These are phyloP conservation scores for Channa argus DNA, from an alignment of 2,113 vertebrate genomes.

Conservation along the genomic window DNA sequence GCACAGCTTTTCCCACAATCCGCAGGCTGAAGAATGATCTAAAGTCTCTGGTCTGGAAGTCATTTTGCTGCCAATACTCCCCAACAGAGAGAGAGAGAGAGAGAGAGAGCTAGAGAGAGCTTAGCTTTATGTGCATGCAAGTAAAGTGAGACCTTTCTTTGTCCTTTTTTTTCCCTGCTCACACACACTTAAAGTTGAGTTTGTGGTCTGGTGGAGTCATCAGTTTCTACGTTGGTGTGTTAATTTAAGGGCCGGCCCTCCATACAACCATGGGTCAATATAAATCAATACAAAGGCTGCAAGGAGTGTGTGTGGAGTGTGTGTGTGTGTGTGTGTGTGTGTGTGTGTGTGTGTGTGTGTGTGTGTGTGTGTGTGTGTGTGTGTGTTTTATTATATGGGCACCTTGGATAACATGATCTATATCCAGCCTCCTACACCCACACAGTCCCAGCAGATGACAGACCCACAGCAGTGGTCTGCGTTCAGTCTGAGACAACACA, in stretches of 20 bases:
- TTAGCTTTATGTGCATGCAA: constrained; percentile 13
- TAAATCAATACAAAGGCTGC: constrained; percentile 69
- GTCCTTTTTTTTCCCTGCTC: constrained; percentile 3
- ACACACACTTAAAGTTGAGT: neutral
- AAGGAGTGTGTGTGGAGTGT: constrained; percentile 9
- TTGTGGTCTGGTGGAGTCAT: constrained; percentile 65
- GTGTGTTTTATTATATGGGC: constrained; percentile 64
- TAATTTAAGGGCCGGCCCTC: constrained; percentile 64
- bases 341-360: constrained; percentile 41
- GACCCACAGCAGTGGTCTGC: constrained; percentile 19
- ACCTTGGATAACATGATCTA: constrained; percentile 57
- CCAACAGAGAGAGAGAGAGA: constrained; percentile 5
- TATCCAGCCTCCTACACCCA: constrained; percentile 25
- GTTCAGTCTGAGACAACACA: neutral
- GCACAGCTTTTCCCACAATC: constrained; percentile 42
- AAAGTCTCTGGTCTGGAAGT: constrained; percentile 58
- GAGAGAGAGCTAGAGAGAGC: constrained; percentile 8
- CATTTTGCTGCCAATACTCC: constrained; percentile 40
- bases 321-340: constrained; percentile 40
- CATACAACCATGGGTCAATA: constrained; percentile 58
- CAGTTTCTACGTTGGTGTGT: constrained; percentile 62
- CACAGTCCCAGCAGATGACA: constrained; percentile 14
- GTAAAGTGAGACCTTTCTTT: constrained; percentile 53
- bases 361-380: constrained; percentile 21
- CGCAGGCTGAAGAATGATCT: constrained; percentile 30